These are phyloP conservation scores for Porites cylindrica DNA, from an alignment of 92 coral and sea anemone genomes.

Conservation along the genomic window DNA sequence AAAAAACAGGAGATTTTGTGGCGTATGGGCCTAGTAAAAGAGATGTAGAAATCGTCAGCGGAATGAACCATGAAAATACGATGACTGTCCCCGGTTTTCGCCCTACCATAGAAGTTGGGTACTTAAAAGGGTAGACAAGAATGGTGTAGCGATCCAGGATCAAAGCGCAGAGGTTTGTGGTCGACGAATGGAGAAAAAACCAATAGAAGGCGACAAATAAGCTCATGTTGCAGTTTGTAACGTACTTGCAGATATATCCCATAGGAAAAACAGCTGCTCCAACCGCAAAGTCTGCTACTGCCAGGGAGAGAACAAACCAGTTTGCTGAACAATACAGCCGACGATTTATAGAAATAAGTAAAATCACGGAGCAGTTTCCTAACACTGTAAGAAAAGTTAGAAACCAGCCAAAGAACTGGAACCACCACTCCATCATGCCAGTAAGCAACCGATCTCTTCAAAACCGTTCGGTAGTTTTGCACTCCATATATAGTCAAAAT, in stretches of 20 bases:
- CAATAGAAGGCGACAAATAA: slow-evolving; percentile 13
- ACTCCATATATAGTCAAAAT: no score
- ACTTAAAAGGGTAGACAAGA: slow-evolving; percentile 28
- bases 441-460: no score
- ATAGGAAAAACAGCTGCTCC: slow-evolving; percentile 17
- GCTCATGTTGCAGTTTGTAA: slow-evolving; percentile 5
- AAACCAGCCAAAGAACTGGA: slow-evolving; percentile 2
- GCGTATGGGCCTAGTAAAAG: slow-evolving; percentile 3
- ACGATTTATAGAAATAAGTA: slow-evolving; percentile 13
- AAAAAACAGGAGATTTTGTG: slow-evolving; percentile 4
- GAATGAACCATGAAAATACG: slow-evolving; percentile 12
- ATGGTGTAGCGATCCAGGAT: slow-evolving; percentile 42
- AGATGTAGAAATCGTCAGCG: slow-evolving; percentile 10
- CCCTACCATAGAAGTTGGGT: background rate
- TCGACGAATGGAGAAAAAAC: slow-evolving; percentile 30
- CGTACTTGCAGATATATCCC: background rate
- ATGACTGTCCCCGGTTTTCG: slow-evolving; percentile 6
- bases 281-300: slow-evolving; percentile 36
- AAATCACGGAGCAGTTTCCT: slow-evolving; percentile 18
- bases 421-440: slow-evolving; percentile 22
- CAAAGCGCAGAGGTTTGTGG: slow-evolving; percentile 28
- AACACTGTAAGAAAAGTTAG: slow-evolving; percentile 1
- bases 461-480: no score
- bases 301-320: slow-evolving; percentile 30
- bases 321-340: slow-evolving; percentile 23